Percentiles rank a stretch among this genome's conserved stretches.
Evolutionary conservation across 1,140 invertebrate genomes (phyloP).

Genomic region (Hetaerina americana): DNA sequence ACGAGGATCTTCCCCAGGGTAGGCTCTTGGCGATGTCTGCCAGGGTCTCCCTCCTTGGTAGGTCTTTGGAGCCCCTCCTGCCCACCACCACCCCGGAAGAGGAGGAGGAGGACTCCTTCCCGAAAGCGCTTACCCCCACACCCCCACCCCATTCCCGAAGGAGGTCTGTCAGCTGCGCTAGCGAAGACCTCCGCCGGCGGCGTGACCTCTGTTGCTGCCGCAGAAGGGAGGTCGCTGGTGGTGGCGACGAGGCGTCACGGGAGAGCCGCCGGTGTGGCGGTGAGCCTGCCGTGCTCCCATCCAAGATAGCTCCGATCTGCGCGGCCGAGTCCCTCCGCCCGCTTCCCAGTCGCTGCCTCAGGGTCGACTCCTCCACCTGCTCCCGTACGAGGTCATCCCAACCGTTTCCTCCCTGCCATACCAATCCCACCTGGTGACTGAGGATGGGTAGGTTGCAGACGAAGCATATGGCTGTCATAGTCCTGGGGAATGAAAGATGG

Average conservation of each 20-base stretch:
- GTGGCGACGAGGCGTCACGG: slow-evolving; percentile 41
- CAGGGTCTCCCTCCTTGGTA: slow-evolving; percentile 67
- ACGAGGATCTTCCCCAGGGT: slow-evolving; percentile 47
- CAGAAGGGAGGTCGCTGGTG: slow-evolving; percentile 29
- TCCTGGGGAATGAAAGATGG: slow-evolving; percentile 57
- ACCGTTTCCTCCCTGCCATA: slow-evolving; percentile 85
- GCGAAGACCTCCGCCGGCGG: slow-evolving; percentile 55
- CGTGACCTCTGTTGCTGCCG: slow-evolving; percentile 37
- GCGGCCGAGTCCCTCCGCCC: slow-evolving; percentile 74
- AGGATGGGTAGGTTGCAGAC: slow-evolving; percentile 89
- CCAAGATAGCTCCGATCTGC: slow-evolving; percentile 46
- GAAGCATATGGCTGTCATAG: slow-evolving; percentile 87
- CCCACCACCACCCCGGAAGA: slow-evolving; percentile 38
- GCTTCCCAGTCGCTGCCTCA: slow-evolving; percentile 53
- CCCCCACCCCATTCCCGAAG: slow-evolving; percentile 67
- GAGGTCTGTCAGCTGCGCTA: slow-evolving; percentile 78
- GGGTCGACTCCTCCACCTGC: slow-evolving; percentile 69
- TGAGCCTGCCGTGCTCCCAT: not conserved
- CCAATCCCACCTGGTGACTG: slow-evolving; percentile 81
- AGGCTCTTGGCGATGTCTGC: slow-evolving; percentile 62
- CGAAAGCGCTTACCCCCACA: slow-evolving; percentile 17
- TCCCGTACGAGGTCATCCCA: slow-evolving; percentile 81
- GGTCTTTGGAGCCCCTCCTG: slow-evolving; percentile 41
- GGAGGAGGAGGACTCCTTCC: not conserved
- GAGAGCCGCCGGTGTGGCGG: slow-evolving; percentile 1